Percentiles rank a stretch among this genome's conserved stretches.
phyloP scores from a whole-genome alignment of 2,888 invertebrate species.

The Troides oblongomaculatus region DNA sequence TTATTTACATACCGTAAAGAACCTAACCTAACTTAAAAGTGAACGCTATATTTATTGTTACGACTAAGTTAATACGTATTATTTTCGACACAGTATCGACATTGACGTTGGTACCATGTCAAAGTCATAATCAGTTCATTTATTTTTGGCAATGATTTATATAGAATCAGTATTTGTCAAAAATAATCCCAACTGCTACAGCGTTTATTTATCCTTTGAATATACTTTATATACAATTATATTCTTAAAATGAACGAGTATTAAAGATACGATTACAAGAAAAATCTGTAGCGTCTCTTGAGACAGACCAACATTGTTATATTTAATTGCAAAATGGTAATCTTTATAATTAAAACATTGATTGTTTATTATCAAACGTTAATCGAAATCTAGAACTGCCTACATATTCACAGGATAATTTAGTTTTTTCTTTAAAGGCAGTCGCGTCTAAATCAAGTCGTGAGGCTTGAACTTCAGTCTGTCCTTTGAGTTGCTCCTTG shows the following conservation, averaged over 20 bases:
- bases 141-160: slow-evolving; percentile 61
- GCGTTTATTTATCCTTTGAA: slow-evolving; percentile 1
- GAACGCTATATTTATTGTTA: slow-evolving; percentile 42
- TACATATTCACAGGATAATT: slow-evolving; percentile 22
- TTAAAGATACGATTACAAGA: slow-evolving; percentile 7
- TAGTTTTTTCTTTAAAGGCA: slow-evolving; percentile 44
- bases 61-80: slow-evolving; percentile 59
- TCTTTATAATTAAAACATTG: neutral
- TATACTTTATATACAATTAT: neutral
- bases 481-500: slow-evolving; percentile 73
- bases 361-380: neutral
- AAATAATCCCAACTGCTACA: slow-evolving; percentile 22
- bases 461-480: slow-evolving; percentile 70
- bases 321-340: neutral
- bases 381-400: neutral
- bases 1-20: slow-evolving; percentile 63
- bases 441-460: slow-evolving; percentile 54
- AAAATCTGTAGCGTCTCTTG: slow-evolving; percentile 56
- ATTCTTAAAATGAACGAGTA: neutral
- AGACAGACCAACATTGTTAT: slow-evolving; percentile 47
- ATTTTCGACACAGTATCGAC: slow-evolving; percentile 67
- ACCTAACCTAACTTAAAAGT: slow-evolving; percentile 51
- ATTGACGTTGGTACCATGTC: slow-evolving; percentile 57
- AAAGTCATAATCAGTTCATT: slow-evolving; percentile 51
- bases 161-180: slow-evolving; percentile 39